Evolutionary conservation across 1,140 invertebrate species (phyloP).

Genomic region (Drosophila virilis): DNA sequence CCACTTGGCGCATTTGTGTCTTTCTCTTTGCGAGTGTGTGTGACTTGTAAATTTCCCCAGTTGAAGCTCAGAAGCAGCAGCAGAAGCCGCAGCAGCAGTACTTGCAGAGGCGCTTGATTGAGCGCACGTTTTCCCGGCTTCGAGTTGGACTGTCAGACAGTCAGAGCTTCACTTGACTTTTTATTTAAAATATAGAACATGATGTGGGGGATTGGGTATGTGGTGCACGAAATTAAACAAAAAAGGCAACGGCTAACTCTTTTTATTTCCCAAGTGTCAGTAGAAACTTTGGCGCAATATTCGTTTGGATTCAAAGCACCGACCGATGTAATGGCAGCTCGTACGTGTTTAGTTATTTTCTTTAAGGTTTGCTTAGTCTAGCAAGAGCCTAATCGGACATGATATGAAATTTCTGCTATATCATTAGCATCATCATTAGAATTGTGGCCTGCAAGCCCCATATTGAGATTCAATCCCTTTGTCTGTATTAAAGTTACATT

Average conservation of each 20-base stretch:
- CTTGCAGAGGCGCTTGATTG: slow-evolving; percentile 76
- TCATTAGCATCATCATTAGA: slow-evolving; percentile 44
- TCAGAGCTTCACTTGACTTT: slow-evolving; percentile 46
- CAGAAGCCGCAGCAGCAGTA: slow-evolving; percentile 48
- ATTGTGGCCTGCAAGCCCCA: slow-evolving; percentile 39
- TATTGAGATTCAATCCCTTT: slow-evolving; percentile 23
- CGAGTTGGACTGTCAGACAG: slow-evolving; percentile 45
- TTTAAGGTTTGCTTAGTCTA: slow-evolving; percentile 29
- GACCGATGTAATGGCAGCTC: slow-evolving; percentile 2
- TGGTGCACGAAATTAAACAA: slow-evolving; percentile 58
- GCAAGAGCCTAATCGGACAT: not conserved
- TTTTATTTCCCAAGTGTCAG: slow-evolving; percentile 64
- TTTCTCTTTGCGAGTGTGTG: slow-evolving; percentile 49
- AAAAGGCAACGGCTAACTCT: slow-evolving; percentile 54
- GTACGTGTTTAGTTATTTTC: slow-evolving; percentile 57
- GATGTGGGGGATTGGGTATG: slow-evolving; percentile 17
- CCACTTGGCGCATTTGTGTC: slow-evolving; percentile 25
- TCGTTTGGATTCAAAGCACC: slow-evolving; percentile 33
- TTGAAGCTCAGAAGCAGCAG: slow-evolving; percentile 57
- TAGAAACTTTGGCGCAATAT: slow-evolving; percentile 60
- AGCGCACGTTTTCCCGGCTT: slow-evolving; percentile 66
- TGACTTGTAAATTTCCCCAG: slow-evolving; percentile 77
- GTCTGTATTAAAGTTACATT: slow-evolving; percentile 18
- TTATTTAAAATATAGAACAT: slow-evolving; percentile 60
- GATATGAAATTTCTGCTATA: slow-evolving; percentile 46